phyloP scores from a whole-genome alignment of 2,113 vertebrate species.

The Lagopus muta region DNA sequence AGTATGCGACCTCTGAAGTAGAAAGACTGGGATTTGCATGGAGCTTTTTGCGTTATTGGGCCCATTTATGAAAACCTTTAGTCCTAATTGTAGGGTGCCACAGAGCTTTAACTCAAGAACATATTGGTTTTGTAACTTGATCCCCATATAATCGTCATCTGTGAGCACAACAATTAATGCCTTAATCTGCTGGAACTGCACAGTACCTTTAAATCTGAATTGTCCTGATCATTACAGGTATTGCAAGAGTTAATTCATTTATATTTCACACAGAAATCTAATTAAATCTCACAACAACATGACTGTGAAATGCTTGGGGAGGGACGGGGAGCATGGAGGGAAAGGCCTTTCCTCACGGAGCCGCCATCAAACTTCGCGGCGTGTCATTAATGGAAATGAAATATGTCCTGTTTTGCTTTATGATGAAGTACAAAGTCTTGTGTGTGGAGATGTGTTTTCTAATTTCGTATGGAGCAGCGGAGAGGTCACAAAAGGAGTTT shows the following conservation, averaged over 20 bases:
- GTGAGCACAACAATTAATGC: slow-evolving; percentile 47
- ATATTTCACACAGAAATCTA: slow-evolving; percentile 60
- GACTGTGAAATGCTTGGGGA: neutral
- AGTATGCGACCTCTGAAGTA: slow-evolving; percentile 63
- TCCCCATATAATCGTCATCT: slow-evolving; percentile 21
- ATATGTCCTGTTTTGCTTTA: neutral
- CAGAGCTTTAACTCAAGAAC: slow-evolving; percentile 2
- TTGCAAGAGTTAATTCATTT: slow-evolving; percentile 58
- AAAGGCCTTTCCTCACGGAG: neutral
- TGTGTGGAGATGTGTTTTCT: neutral
- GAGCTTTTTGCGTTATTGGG: slow-evolving; percentile 65
- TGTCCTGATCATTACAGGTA: slow-evolving; percentile 27
- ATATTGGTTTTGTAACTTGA: slow-evolving; percentile 41
- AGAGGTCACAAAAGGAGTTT: neutral
- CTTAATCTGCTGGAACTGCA: slow-evolving; percentile 43
- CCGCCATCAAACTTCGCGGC: fast-evolving
- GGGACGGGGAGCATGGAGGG: neutral
- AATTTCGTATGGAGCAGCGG: neutral
- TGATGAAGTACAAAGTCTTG: neutral
- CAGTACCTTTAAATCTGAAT: slow-evolving; percentile 59
- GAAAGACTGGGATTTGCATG: slow-evolving; percentile 53
- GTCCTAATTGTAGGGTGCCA: slow-evolving; percentile 31
- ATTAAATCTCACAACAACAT: slow-evolving; percentile 48
- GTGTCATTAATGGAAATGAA: neutral
- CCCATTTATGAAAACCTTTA: slow-evolving; percentile 53